Conservation (phyloP, 2,797 vertebrate species). For the Cossypha dichroa region DNA sequence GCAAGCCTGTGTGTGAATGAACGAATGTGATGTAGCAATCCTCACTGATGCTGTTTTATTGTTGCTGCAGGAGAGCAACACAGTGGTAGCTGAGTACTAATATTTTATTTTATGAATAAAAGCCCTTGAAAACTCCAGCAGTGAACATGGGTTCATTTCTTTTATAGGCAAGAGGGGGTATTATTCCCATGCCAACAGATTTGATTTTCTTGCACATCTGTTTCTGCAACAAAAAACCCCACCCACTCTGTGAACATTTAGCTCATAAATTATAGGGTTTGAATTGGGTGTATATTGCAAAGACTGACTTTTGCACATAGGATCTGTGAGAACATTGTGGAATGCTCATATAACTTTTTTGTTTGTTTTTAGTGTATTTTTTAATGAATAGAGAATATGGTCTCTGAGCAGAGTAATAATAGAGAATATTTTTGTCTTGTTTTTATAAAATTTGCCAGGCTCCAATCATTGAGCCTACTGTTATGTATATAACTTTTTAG, state of each 20-base stretch:
- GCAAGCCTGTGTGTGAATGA: constrained; percentile 20
- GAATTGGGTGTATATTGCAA: constrained; percentile 69
- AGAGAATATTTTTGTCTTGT: constrained; percentile 63
- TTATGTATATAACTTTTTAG: constrained; percentile 64
- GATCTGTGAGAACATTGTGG: constrained; percentile 63
- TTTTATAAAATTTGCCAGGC: constrained; percentile 68
- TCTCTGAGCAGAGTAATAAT: constrained; percentile 66
- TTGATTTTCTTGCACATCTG: constrained; percentile 72
- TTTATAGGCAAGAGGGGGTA: constrained; percentile 60
- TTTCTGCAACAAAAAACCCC: constrained; percentile 64
- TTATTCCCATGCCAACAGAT: constrained; percentile 70
- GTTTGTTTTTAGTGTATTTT: constrained; percentile 64
- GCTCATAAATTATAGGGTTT: constrained; percentile 72
- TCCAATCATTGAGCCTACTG: constrained; percentile 54
- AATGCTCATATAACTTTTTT: constrained; percentile 65
- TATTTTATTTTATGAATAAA: constrained; percentile 72
- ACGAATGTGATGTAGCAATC: background rate
- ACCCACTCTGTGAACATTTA: constrained; percentile 64
- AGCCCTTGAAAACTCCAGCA: constrained; percentile 65
- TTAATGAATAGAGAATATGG: constrained; percentile 70
- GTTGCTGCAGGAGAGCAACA: constrained; percentile 56
- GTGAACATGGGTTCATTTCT: constrained; percentile 68
- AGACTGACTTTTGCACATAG: constrained; percentile 52
- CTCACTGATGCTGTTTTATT: constrained; percentile 56
- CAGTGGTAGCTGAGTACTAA: constrained; percentile 51